Evolutionary conservation across 2,797 vertebrate genomes (phyloP).

Genomic region (Sebastes minor): DNA sequence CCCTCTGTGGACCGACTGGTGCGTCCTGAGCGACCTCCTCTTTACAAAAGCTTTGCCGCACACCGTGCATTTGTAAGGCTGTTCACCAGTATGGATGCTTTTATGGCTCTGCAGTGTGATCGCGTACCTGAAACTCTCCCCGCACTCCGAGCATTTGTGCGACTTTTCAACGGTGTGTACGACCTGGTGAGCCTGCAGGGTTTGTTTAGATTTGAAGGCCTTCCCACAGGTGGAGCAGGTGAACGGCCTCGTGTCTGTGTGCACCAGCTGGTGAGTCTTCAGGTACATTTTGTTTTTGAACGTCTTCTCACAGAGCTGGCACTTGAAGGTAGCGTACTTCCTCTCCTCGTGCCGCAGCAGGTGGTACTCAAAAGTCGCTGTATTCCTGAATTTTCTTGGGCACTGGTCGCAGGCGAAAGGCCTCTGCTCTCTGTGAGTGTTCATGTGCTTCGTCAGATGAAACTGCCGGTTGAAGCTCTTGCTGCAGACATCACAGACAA

Average conservation of each 20-base stretch:
- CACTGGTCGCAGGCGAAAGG: constrained; percentile 60
- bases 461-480: constrained; percentile 63
- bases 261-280: constrained; percentile 60
- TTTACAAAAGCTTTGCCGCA: constrained; percentile 64
- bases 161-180: constrained; percentile 58
- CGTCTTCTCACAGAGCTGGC: constrained; percentile 61
- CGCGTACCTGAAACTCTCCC: constrained; percentile 62
- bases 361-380: constrained; percentile 33
- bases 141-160: constrained; percentile 63
- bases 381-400: constrained; percentile 54
- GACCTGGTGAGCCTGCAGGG: constrained; percentile 58
- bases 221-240: constrained; percentile 58
- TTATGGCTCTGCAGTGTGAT: constrained; percentile 64
- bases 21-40: constrained; percentile 62
- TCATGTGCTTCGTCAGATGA: constrained; percentile 68
- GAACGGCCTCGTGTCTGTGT: constrained; percentile 58
- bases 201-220: constrained; percentile 67
- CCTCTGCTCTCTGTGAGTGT: constrained; percentile 59
- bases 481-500: constrained; percentile 56
- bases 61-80: constrained; percentile 53
- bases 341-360: constrained; percentile 68
- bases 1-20: constrained; percentile 70
- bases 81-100: constrained; percentile 56
- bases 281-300: constrained; percentile 66
- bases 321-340: constrained; percentile 36